A percentile compares a stretch with the other conserved stretches of the same genome.
Evolutionary conservation across 2,797 vertebrate genomes (phyloP).

Genomic region (Lacerta viridis): DNA sequence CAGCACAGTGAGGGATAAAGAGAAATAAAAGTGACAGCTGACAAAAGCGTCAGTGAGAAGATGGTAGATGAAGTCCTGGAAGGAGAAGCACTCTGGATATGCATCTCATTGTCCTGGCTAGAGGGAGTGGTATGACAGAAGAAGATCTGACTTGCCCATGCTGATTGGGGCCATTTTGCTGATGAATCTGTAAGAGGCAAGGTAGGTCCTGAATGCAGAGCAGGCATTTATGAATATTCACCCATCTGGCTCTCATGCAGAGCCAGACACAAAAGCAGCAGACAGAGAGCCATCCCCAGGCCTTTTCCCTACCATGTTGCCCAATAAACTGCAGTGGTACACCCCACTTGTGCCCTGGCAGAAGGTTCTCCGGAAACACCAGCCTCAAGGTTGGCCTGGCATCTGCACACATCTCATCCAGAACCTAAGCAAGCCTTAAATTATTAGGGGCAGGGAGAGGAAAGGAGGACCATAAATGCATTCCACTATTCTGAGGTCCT

Average conservation of each 20-base stretch:
- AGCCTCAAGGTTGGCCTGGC: background rate
- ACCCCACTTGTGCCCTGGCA: background rate
- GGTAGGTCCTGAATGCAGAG: slow-evolving; percentile 1
- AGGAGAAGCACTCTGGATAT: background rate
- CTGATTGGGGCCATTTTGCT: background rate
- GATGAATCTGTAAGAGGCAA: background rate
- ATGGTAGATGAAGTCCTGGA: background rate
- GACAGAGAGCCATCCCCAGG: background rate
- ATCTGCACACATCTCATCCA: background rate
- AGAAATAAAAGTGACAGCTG: background rate
- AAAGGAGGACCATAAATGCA: background rate
- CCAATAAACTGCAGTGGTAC: background rate
- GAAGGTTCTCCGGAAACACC: background rate
- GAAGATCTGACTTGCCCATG: background rate
- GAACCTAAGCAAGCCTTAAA: background rate
- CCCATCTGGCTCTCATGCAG: background rate
- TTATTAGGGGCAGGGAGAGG: background rate
- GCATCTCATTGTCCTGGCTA: background rate
- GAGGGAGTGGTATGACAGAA: background rate
- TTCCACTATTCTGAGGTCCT: background rate
- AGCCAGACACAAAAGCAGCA: slow-evolving; percentile 5
- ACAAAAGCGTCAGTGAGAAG: background rate
- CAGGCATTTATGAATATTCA: slow-evolving; percentile 18
- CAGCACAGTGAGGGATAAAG: background rate
- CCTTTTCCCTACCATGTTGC: background rate